These are phyloP conservation scores for Monodelphis domestica DNA, from an alignment of 2,797 vertebrate species.

Conservation along the genomic window DNA sequence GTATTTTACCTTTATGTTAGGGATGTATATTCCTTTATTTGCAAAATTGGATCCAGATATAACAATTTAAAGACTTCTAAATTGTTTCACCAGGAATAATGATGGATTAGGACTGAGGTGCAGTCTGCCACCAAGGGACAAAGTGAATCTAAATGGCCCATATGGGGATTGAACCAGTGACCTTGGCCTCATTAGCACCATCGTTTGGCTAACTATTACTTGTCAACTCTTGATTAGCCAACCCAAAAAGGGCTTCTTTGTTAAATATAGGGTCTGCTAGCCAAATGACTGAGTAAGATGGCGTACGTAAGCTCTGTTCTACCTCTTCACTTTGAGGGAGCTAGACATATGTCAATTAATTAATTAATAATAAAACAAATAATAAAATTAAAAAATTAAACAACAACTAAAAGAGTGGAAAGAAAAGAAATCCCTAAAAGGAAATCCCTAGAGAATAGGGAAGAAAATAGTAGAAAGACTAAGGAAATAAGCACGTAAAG, in stretches of 20 bases:
- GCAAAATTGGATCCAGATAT: not conserved
- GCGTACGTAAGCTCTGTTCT: not conserved
- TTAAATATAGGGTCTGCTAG: not conserved
- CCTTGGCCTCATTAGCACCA: not conserved
- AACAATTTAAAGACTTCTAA: not conserved
- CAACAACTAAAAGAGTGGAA: not conserved
- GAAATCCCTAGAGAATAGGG: not conserved
- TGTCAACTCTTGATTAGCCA: not conserved
- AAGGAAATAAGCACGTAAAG: not conserved
- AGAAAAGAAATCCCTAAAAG: not conserved
- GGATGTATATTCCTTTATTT: constrained; percentile 3
- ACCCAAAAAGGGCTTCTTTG: constrained; percentile 13
- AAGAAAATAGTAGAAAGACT: not conserved
- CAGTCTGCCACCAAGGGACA: constrained; percentile 2
- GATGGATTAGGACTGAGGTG: not conserved
- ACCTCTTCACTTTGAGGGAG: not conserved
- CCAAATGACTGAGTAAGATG: not conserved
- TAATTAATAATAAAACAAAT: no score
- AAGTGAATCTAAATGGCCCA: constrained; percentile 28
- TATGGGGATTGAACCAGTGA: not conserved
- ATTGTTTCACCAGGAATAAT: not conserved
- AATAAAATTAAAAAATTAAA: not conserved
- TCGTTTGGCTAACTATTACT: not conserved
- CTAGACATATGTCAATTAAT: no score
- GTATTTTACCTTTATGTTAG: constrained; percentile 41